Conservation (phyloP, 2,113 vertebrate genomes). For the Arothron firmamentum region DNA sequence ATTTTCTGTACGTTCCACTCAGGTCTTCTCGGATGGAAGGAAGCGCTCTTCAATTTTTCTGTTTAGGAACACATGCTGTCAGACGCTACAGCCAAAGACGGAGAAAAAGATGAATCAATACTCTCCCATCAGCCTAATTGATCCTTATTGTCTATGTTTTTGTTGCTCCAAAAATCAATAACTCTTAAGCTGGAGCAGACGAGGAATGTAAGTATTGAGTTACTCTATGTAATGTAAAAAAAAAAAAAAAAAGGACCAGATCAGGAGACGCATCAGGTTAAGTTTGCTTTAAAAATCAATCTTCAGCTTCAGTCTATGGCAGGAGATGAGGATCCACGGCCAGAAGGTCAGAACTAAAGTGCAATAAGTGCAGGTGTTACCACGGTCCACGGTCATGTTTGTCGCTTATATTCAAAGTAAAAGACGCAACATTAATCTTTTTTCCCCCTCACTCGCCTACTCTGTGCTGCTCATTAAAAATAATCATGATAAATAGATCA, state of each 20-base stretch:
- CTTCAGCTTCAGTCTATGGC: background rate
- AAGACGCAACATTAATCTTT: constrained; percentile 17
- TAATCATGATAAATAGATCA: constrained; percentile 62
- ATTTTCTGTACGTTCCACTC: too few species aligned
- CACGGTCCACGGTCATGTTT: too few species aligned
- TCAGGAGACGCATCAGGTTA: constrained; percentile 33
- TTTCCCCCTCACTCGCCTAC: constrained; percentile 5
- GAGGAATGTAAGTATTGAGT: constrained; percentile 38
- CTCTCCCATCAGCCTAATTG: constrained; percentile 45
- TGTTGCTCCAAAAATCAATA: constrained; percentile 55
- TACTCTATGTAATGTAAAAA: constrained; percentile 41
- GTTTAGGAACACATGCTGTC: constrained; percentile 14
- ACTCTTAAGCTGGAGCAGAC: constrained; percentile 33
- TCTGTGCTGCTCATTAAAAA: constrained; percentile 40
- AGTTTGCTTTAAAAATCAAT: constrained; percentile 41
- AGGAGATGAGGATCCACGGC: constrained; percentile 6
- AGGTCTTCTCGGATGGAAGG: background rate
- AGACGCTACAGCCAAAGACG: constrained; percentile 2
- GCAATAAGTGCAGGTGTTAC: too few species aligned
- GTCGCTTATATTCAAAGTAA: background rate
- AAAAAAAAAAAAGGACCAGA: constrained; percentile 42
- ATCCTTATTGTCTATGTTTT: constrained; percentile 41
- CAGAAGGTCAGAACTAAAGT: background rate
- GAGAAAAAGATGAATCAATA: constrained; percentile 48
- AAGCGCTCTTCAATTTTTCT: constrained; percentile 7